Percentiles rank a stretch among this genome's conserved stretches.
These are phyloP conservation scores for Mactromeris polynyma DNA, from an alignment of 2,888 invertebrate species.

Conservation along the genomic window DNA sequence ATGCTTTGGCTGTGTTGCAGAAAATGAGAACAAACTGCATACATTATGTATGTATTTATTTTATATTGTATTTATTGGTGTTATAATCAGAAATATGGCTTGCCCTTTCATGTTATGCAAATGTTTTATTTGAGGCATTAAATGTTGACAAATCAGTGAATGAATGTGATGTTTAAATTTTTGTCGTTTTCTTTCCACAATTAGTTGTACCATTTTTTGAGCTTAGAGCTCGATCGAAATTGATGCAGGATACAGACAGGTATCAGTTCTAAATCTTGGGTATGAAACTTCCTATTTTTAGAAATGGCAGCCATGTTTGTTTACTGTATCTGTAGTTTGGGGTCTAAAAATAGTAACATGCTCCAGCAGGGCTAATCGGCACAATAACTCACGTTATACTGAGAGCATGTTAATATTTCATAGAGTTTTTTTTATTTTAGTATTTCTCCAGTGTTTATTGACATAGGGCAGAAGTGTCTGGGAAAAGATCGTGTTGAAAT, in stretches of 20 bases:
- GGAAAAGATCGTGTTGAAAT: background rate
- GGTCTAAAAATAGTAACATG: slow-evolving; percentile 33
- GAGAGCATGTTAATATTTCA: slow-evolving; percentile 11
- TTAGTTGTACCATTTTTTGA: slow-evolving; percentile 53
- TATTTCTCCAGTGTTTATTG: slow-evolving; percentile 57
- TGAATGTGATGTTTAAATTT: slow-evolving; percentile 46
- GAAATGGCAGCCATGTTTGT: slow-evolving; percentile 23
- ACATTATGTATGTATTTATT: background rate
- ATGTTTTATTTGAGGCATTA: slow-evolving; percentile 26
- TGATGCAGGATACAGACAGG: slow-evolving; percentile 21
- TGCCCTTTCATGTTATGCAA: slow-evolving; percentile 33
- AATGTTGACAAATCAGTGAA: slow-evolving; percentile 29
- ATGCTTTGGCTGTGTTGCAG: background rate
- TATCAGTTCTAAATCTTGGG: background rate
- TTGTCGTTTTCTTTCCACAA: slow-evolving; percentile 55
- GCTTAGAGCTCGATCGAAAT: slow-evolving; percentile 54
- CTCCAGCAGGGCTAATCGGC: background rate
- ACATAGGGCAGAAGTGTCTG: slow-evolving; percentile 35
- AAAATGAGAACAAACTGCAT: background rate
- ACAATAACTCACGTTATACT: background rate
- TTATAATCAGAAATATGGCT: slow-evolving; percentile 33
- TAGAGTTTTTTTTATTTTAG: slow-evolving; percentile 41
- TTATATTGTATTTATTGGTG: slow-evolving; percentile 1
- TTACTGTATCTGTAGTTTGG: slow-evolving; percentile 22
- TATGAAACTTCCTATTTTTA: background rate